Percentiles rank a stretch among this genome's conserved stretches.
These are phyloP conservation scores for Porites lobata DNA, from an alignment of 92 coral and sea anemone genomes.

Conservation along the genomic window DNA sequence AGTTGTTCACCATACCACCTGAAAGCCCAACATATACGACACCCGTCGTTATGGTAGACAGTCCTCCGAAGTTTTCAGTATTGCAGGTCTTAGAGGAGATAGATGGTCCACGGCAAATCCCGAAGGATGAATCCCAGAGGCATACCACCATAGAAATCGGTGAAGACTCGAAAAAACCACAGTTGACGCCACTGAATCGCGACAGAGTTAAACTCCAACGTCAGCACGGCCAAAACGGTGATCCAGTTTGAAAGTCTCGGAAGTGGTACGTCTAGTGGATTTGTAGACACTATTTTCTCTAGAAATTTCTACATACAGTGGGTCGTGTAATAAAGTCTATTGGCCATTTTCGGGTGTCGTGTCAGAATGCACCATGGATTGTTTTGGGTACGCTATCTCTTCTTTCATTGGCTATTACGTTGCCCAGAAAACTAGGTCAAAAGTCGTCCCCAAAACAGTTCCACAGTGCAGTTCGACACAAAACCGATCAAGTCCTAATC, in stretches of 20 bases:
- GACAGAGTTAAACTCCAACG: background rate
- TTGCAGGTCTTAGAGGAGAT: background rate
- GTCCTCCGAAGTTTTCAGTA: background rate
- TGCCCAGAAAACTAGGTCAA: too few relatives aligned
- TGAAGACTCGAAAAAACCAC: background rate
- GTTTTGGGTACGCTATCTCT: too few relatives aligned
- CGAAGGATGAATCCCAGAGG: too few relatives aligned
- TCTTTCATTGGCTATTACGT: too few relatives aligned
- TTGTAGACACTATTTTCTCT: background rate
- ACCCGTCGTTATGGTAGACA: background rate
- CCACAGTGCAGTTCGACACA: too few relatives aligned
- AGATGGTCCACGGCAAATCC: background rate
- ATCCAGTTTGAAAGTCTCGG: background rate
- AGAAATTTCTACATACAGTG: background rate
- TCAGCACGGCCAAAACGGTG: background rate
- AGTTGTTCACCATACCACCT: constrained; percentile 32
- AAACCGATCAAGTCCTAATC: too few relatives aligned
- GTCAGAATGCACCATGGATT: too few relatives aligned
- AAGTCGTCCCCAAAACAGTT: too few relatives aligned
- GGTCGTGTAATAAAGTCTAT: background rate
- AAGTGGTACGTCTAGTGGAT: background rate
- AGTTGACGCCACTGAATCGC: background rate
- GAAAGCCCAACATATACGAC: constrained; percentile 19
- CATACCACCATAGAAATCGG: too few relatives aligned
- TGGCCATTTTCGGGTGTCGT: background rate